Evolutionary conservation across 2,113 vertebrate species (phyloP).

Genomic region (Bubo scandiacus): DNA sequence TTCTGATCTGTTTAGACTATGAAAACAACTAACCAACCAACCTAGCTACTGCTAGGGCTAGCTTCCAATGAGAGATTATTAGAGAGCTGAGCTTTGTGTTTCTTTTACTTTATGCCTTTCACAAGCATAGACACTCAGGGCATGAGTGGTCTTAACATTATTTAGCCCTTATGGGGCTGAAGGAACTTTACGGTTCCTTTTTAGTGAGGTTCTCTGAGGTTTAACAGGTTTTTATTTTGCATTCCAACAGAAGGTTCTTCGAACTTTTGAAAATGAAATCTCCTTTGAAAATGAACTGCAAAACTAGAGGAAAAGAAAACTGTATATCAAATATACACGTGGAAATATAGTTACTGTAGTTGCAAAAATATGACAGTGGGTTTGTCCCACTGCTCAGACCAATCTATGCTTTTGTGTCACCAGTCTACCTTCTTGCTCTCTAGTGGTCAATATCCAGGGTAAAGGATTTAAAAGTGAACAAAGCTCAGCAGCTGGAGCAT

Average conservation of each 20-base stretch:
- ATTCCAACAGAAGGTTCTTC: not conserved
- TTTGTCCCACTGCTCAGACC: not conserved
- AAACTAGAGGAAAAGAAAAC: not conserved
- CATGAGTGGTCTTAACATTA: not conserved
- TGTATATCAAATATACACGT: not conserved
- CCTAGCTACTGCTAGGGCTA: not conserved
- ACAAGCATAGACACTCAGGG: not conserved
- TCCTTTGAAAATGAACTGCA: not conserved
- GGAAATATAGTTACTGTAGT: not conserved
- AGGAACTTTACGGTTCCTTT: not conserved
- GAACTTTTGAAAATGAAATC: not conserved
- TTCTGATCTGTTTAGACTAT: not conserved
- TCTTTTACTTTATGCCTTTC: not conserved
- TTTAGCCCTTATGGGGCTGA: not conserved
- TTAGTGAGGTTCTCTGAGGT: not conserved
- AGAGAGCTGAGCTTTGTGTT: not conserved
- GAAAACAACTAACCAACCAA: not conserved
- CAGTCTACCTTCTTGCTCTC: not conserved
- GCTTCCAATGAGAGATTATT: not conserved
- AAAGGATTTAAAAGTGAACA: not conserved
- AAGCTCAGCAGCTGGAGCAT: conserved; percentile 20
- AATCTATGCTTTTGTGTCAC: not conserved
- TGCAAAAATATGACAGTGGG: not conserved
- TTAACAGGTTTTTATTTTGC: not conserved
- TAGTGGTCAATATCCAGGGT: not conserved